These are phyloP conservation scores for Natator depressus DNA, from an alignment of 2,113 vertebrate species.

Conservation along the genomic window DNA sequence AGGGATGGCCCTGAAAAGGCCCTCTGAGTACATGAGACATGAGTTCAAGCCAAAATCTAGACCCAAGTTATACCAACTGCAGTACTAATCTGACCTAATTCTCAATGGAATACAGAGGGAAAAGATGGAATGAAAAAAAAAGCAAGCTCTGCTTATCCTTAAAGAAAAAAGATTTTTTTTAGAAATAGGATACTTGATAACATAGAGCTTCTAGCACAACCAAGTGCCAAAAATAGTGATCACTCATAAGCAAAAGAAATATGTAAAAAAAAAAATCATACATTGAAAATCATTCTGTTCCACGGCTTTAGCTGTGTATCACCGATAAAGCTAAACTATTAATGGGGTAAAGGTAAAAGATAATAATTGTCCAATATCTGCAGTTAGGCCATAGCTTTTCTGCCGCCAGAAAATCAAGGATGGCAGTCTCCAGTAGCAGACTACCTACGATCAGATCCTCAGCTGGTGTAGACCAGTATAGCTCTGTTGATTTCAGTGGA, in stretches of 20 bases:
- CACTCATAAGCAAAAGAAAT: constrained; percentile 31
- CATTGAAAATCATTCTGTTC: constrained; percentile 54
- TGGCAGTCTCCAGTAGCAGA: not conserved
- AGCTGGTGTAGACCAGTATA: not conserved
- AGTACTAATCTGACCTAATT: not conserved
- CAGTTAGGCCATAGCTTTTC: constrained; percentile 34
- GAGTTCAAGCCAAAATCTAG: not conserved
- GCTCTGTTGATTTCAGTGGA: not conserved
- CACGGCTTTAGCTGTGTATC: constrained; percentile 45
- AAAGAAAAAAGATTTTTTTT: not conserved
- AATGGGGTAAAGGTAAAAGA: constrained; percentile 14
- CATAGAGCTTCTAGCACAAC: not conserved
- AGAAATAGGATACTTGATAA: not conserved
- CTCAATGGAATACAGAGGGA: not conserved
- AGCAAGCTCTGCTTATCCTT: not conserved
- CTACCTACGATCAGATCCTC: not conserved
- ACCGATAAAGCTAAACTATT: constrained; percentile 14
- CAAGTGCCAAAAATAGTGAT: not conserved
- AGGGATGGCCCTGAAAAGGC: not conserved
- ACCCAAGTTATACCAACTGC: not conserved
- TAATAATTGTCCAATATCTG: constrained; percentile 31
- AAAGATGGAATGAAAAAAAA: not conserved
- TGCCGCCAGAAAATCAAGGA: constrained; percentile 43
- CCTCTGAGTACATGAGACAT: not conserved
- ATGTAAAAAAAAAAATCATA: constrained; percentile 26